Conservation (phyloP, 2,113 vertebrate species). For the Halichoerus grypus region DNA sequence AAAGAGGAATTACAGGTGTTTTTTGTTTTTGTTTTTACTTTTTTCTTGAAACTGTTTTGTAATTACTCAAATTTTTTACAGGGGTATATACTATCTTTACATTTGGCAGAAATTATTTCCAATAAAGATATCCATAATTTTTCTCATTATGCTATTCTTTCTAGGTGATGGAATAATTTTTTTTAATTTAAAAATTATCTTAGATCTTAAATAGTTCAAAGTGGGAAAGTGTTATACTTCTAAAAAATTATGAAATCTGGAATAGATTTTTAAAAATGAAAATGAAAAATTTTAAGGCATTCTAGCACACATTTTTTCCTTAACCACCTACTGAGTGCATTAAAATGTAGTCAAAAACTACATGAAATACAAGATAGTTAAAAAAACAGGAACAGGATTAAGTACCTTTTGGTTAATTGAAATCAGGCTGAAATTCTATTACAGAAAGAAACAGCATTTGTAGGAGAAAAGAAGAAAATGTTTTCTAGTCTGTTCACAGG, state of each 20-base stretch:
- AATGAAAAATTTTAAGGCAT: constrained; percentile 11
- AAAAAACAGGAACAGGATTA: background rate
- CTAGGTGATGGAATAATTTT: constrained; percentile 38
- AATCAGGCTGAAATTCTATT: constrained; percentile 53
- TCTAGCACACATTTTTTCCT: background rate
- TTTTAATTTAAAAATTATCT: background rate
- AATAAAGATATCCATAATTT: background rate
- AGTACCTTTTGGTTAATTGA: constrained; percentile 43
- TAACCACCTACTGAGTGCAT: background rate
- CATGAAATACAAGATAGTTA: background rate
- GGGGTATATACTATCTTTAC: background rate
- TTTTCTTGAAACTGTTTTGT: constrained; percentile 14
- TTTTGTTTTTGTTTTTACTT: background rate
- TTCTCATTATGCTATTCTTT: constrained; percentile 32
- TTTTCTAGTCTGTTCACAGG: constrained; percentile 63
- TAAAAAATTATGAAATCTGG: constrained; percentile 33
- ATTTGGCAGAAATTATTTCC: background rate
- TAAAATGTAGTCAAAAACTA: constrained; percentile 42
- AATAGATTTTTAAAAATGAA: constrained; percentile 60
- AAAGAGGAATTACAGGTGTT: background rate
- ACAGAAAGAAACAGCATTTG: constrained; percentile 42
- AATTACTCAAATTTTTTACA: background rate
- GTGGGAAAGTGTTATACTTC: background rate
- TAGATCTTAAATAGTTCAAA: constrained; percentile 14
- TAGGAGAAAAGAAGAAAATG: constrained; percentile 34